Evolutionary conservation across 2,113 vertebrate genomes (phyloP).

Genomic region (Cochlearius cochlearius): DNA sequence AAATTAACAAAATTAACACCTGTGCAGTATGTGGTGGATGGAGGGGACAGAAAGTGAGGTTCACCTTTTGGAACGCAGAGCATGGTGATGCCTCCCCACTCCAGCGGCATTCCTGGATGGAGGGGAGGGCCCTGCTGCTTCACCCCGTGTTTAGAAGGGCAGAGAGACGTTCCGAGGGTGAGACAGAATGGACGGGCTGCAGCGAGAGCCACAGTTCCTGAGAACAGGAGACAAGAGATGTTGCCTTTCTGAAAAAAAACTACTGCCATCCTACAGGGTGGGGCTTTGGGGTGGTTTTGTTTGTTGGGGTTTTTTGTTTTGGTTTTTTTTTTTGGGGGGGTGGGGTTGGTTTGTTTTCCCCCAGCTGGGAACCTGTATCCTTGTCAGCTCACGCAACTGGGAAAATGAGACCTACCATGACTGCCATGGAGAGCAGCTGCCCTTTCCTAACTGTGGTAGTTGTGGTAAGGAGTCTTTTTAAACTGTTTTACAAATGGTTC

Average conservation of each 20-base stretch:
- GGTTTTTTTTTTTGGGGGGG: background rate
- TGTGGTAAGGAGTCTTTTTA: background rate
- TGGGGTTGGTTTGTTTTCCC: no score
- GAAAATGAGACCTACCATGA: background rate
- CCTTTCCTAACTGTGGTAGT: background rate
- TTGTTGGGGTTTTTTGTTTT: background rate
- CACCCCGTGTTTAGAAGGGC: background rate
- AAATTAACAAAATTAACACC: background rate
- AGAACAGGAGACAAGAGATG: background rate
- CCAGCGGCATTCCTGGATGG: no score
- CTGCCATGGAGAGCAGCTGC: background rate
- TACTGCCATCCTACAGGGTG: no score
- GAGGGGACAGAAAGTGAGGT: background rate
- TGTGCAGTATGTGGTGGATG: accelerated
- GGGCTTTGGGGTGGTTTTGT: background rate
- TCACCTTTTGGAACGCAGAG: background rate
- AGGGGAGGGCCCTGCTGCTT: background rate
- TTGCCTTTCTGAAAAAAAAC: background rate
- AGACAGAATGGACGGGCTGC: background rate
- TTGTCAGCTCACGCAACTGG: background rate
- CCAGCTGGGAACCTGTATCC: background rate
- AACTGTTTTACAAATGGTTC: background rate
- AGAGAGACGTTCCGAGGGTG: background rate
- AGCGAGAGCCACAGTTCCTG: background rate
- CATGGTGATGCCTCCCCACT: accelerated